Conservation (phyloP, 2,797 vertebrate species). For the Heliangelus exortis region DNA sequence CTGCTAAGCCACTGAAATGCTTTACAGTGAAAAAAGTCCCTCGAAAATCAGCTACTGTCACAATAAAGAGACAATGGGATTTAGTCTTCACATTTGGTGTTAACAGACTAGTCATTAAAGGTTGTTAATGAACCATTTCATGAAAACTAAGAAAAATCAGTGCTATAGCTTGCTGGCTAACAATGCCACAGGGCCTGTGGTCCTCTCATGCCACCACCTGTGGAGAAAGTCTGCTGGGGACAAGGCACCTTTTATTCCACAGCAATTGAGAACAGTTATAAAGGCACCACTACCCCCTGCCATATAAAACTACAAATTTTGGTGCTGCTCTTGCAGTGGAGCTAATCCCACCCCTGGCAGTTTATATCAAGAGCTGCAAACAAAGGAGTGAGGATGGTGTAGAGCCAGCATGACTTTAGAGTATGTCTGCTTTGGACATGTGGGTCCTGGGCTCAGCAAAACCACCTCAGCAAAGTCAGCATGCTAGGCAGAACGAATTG, state of each 20-base stretch:
- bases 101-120: not conserved
- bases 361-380: not conserved
- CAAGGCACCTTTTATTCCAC: not conserved
- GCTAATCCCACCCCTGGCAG: not conserved
- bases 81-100: not conserved
- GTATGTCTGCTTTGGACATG: not conserved
- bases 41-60: not conserved
- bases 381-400: not conserved
- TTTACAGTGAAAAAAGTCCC: not conserved
- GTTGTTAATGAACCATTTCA: conserved; percentile 2
- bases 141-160: not conserved
- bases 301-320: not conserved
- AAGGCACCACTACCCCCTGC: not conserved
- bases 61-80: conserved; percentile 15
- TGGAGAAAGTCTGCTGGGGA: not conserved
- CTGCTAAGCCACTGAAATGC: not conserved
- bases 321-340: not conserved
- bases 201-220: not conserved
- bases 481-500: not conserved
- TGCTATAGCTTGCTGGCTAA: not conserved
- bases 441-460: not conserved
- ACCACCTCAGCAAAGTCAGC: not conserved
- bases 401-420: not conserved
- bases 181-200: not conserved
- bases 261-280: not conserved